Base-by-base conservation (phyloP, 1,140 invertebrate species). In the Apis cerana region DNA sequence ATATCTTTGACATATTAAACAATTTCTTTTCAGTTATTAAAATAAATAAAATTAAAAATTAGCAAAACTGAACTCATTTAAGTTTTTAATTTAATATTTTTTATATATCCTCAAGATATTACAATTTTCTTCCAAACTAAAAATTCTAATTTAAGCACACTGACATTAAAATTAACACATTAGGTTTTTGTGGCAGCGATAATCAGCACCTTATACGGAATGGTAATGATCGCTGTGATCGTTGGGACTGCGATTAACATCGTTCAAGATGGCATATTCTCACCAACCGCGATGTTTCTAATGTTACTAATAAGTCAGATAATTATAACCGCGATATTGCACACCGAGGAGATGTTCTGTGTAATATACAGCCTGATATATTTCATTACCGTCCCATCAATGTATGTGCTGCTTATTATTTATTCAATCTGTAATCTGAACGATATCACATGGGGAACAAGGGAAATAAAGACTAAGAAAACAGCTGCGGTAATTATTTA, bases 141-240 rank as follows among this genome's bases (percentile, higher is more conserved):
- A 43, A 43, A 43, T 43, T 43, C 33, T 43, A 43, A 7, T 43
- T 43, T 5, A 43, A 43, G 5, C 5, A 43, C 5, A 43, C 15
- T 72, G n/a, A 70, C 11, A 33, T 9, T 72, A 76, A 75, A 56
- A 58, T 74, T 3, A 59, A 12, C 80, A 50, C 19, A 59, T 54
- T 90, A 96, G 94, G 93, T 97, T 43, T 87, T 93, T 5, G 89
- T 95, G 19, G 96, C 96, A 0, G 95, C 95, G 72, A 84, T 96
- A 7, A 92, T 96, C 84, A 96, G 95, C 69, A 94, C 95, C 13
- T 70, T 95, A 0, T 97, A 97, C 85, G 95, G 95, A 2, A 92
- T 97, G 52, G 91, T 97, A 13, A 97, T 97, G 96, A 94, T 96
- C 80, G 95, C 96, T 33, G 96, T 97, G 0, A 90, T 96, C 23